These are phyloP conservation scores for Calcarius ornatus DNA, from an alignment of 2,113 vertebrate species.

Conservation along the genomic window DNA sequence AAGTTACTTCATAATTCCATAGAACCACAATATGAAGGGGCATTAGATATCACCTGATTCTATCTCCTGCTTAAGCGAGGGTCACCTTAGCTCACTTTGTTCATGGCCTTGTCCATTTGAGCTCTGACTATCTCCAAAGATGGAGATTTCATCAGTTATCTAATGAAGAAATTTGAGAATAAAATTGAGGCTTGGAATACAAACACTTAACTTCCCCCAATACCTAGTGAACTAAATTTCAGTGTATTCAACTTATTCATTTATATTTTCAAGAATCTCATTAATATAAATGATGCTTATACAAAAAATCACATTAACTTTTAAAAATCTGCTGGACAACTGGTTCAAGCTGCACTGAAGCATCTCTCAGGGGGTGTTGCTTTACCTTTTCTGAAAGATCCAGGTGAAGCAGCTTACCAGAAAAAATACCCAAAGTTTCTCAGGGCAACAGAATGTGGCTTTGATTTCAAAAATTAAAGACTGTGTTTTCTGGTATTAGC, in stretches of 20 bases:
- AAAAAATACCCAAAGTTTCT: neutral
- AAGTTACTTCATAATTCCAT: neutral
- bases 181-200: neutral
- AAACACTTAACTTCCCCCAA: neutral
- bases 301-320: neutral
- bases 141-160: neutral
- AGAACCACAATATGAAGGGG: neutral
- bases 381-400: neutral
- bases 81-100: neutral
- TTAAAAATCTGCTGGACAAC: neutral
- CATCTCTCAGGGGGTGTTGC: neutral
- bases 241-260: neutral
- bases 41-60: neutral
- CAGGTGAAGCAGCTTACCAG: neutral
- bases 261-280: neutral
- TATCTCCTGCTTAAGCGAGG: neutral
- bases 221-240: neutral
- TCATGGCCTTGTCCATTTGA: neutral
- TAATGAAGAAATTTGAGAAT: neutral
- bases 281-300: neutral
- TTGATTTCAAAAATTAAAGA: neutral
- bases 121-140: neutral
- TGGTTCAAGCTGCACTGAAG: neutral
- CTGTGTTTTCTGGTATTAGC: neutral
- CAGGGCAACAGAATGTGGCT: neutral